Evolutionary conservation across 2,113 vertebrate species (phyloP), one percentile per base, ranked within the genome.

Genomic region (Miniopterus natalensis): DNA sequence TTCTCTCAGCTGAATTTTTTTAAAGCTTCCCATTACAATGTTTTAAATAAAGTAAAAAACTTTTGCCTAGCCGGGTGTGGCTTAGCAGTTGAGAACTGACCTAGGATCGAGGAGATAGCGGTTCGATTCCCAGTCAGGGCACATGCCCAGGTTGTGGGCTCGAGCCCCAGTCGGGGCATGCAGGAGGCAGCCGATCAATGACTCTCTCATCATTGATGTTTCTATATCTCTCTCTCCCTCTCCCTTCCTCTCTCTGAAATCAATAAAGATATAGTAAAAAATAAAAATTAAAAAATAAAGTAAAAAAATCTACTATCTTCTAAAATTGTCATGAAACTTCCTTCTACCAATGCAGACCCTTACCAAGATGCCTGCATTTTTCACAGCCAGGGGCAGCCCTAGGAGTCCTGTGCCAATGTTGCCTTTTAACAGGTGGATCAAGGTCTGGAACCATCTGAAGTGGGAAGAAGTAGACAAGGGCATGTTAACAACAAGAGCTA

Each of bases 291-390:
- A 36, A 36, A 59, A 71, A 59, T 40, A 7, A 74, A 85, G 42
- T 31, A 47, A 63, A 63, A 47, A n/a, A 25, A 18, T 7, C 61
- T 11, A n/a, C 3, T n/a, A 2, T n/a, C 21, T 81, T 57, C 36
- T 90, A 65, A 73, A 83, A 45, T 2, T 90, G 45, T 68, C 51
- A 53, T 6, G 42, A 13, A 13, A n/a, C 40, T 63, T 74, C 29
- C 13, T 21, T 40, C 23, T 3, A 5, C 2, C 0, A 0, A 25
- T 0, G 4, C 11, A 36, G 57, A 55, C 5, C 83, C 99, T 99
- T 97, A 99, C 99, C 99, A 99, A 98, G 95, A 99, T 98, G 57
- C 99, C 99, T 0, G 99, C 99, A 3, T 99, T 99, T 97, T 99
- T 99, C 66, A 99, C 98, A 0, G 99, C 99, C 97, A 99, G 98